A percentile compares a stretch with the other conserved stretches of the same genome.
Evolutionary conservation across 2,113 vertebrate species (phyloP).

Genomic region (Chaetops frenatus): DNA sequence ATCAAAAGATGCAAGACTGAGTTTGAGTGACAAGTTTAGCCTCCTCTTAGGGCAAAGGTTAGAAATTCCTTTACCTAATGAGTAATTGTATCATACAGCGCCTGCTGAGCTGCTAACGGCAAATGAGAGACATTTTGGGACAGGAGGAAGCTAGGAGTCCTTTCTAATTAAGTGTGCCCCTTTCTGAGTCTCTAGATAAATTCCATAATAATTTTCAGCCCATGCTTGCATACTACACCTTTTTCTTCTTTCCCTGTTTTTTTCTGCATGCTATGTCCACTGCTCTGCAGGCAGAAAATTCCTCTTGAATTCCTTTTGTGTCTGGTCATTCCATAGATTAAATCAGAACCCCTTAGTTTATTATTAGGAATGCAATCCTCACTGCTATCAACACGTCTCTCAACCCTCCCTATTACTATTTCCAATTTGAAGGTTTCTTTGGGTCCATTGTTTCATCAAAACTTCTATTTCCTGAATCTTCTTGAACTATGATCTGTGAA

Average conservation of each 20-base stretch:
- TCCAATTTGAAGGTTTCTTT: not conserved
- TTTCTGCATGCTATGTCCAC: not conserved
- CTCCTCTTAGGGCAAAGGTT: conserved; percentile 34
- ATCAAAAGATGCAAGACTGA: not conserved
- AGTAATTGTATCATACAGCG: conserved; percentile 43
- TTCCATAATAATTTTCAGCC: not conserved
- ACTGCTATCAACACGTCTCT: not conserved
- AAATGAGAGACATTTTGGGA: not conserved
- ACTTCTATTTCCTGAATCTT: not conserved
- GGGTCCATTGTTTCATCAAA: not conserved
- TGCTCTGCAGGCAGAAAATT: conserved; percentile 29
- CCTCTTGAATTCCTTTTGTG: conserved; percentile 56
- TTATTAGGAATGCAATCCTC: not conserved
- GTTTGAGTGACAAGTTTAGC: conserved; percentile 30
- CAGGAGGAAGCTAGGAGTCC: not conserved
- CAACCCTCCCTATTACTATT: not conserved
- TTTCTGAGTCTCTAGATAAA: conserved; percentile 1
- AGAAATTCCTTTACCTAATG: conserved; percentile 58
- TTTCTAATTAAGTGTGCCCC: conserved; percentile 10
- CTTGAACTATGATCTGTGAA: not conserved
- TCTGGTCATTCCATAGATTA: conserved; percentile 60
- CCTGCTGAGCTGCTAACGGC: conserved; percentile 7
- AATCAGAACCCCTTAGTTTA: conserved; percentile 1
- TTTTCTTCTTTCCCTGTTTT: not conserved
- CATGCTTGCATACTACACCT: not conserved